Base-by-base conservation (phyloP, 1,140 invertebrate species). In the Anastatus disparis region DNA sequence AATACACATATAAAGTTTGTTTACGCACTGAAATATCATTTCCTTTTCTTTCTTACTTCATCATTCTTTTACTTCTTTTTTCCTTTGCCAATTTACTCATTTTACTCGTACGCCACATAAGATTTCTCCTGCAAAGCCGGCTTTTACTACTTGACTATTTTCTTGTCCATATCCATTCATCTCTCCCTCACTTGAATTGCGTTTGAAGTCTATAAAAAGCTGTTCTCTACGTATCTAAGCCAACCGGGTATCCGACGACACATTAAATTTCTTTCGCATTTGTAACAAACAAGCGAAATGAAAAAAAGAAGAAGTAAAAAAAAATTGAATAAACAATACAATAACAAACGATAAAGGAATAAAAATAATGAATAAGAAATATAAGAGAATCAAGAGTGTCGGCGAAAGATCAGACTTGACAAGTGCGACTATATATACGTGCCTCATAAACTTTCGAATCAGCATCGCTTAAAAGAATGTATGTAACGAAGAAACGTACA, bases 121-220 rank as follows among this genome's bases (percentile, higher is more conserved):
- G n/a, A n/a, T n/a, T n/a, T n/a, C n/a, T n/a, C n/a, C n/a, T n/a
- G n/a, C 15, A 20, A 48, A 20, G n/a, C 22, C 44, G 44, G 17
- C 27, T 35, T 50, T 35, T 50, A 31, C 59, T 6, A 50, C 46
- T 53, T 2, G 42, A 24, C 38, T 31, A 29, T 8, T 8, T 27
- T 38, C 38, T 42, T 8, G 0, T 7, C 20, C 35, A n/a, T 17
- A 15, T 55, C n/a, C 66, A 24, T 42, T 44, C 35, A 9, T 61
- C 66, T 42, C n/a, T 31, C 52, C n/a, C n/a, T n/a, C n/a, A n/a
- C 15, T 46, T 48, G 27, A 13, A 56, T 58, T 35, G 53, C 59
- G 40, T 71, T 64, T 71, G 52, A 71, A 71, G 69, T 71, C 69
- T 71, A 71, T 58, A 71, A 64, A 65, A 65, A 71, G 69, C 69